Evolutionary conservation across 1,140 invertebrate species (phyloP), one percentile per base, ranked within the genome.

Genomic region (Helicoverpa zea): DNA sequence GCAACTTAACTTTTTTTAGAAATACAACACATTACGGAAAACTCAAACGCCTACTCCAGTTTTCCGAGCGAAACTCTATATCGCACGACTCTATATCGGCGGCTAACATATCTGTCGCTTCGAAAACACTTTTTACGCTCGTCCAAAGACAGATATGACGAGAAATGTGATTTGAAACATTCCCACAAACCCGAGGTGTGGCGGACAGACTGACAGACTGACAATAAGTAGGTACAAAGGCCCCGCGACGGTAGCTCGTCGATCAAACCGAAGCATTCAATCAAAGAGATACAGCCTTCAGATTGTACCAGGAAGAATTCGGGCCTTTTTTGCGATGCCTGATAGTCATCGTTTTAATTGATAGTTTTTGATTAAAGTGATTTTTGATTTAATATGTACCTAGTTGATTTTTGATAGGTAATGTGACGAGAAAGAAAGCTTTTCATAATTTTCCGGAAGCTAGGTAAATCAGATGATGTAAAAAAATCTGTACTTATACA

Each of bases 231-330:
- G 85, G 78, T 84, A 86, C 81, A 83, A 84, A 87, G 82, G 87
- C 85, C 84, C 83, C 88, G 87, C 77, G 81, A 87, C 88, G 83
- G 90, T 85, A 91, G 90, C 91, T 91, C 90, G 90, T 94, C 85
- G 86, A 94, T 93, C 93, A 94, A 85, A 76, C 30, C 75, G 86
- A 86, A 75, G 87, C 89, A 81, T 89, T 94, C 93, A 80, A 94
- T 94, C 92, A 92, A 89, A 89, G 59, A 80, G 90, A 92, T 92
- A 58, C 52, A 75, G 43, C n/a, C 47, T 61, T 16, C 52, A 63
- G 59, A 78, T 78, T 30, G 23, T n/a, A 12, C 52, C 1, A 43
- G 43, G 11, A 43, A 23, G 10, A 68, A 10, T 68, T 68, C n/a
- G 64, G 58, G 23, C 54, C 30, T 52, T 77, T 78, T 78, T 78